Percentiles rank a stretch among this genome's conserved stretches.
phyloP scores from a whole-genome alignment of 2,113 vertebrate species.

The Callocephalon fimbriatum region DNA sequence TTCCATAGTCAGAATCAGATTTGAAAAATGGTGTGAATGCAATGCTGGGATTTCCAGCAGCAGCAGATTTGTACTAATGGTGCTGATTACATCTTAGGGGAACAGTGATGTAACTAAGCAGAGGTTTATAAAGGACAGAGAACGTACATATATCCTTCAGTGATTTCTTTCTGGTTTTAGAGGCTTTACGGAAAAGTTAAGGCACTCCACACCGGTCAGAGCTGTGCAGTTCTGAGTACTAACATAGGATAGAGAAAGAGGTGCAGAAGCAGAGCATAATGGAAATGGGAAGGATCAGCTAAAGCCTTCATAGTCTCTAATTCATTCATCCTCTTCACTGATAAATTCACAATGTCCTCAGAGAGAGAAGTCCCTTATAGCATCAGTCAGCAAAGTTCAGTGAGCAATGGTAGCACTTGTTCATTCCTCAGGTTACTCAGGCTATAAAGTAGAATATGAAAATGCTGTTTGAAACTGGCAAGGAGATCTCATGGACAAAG shows the following conservation, averaged over 20 bases:
- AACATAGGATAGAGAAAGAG: neutral
- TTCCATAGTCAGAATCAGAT: neutral
- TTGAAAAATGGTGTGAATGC: neutral
- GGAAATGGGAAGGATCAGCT: neutral
- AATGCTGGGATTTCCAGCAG: neutral
- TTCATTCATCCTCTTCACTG: neutral
- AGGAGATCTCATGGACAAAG: neutral
- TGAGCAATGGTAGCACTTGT: neutral
- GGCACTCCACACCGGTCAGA: neutral
- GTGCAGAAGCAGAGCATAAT: neutral
- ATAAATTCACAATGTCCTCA: neutral
- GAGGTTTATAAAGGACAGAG: neutral
- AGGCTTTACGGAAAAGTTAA: neutral
- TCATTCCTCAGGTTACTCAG: neutral
- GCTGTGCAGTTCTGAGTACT: neutral
- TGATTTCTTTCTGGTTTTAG: neutral
- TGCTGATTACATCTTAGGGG: neutral
- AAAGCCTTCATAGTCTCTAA: neutral
- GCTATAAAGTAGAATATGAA: neutral
- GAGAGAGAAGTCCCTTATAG: neutral
- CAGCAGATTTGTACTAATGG: neutral
- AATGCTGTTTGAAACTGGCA: neutral
- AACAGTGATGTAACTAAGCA: neutral
- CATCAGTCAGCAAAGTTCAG: neutral
- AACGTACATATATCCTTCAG: neutral